These are phyloP conservation scores for Oncorhynchus masou DNA, from an alignment of 2,113 vertebrate genomes.

Conservation along the genomic window DNA sequence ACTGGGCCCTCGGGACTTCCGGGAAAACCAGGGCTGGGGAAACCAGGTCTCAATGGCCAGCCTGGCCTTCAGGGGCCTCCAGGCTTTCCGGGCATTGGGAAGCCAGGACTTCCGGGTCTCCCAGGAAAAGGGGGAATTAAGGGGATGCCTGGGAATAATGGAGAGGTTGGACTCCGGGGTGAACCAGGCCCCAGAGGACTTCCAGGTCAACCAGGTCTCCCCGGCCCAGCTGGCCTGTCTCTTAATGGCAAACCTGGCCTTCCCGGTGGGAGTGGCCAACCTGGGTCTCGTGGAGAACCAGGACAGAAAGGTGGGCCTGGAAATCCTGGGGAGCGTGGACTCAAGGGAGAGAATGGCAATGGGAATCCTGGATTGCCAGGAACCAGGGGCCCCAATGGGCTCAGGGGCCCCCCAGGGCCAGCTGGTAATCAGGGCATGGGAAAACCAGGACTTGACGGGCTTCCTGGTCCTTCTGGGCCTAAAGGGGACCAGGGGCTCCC, in stretches of 20 bases:
- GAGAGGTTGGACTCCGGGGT: constrained; percentile 80
- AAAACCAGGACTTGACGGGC: constrained; percentile 85
- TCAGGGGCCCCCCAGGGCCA: constrained; percentile 77
- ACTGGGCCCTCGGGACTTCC: constrained; percentile 85
- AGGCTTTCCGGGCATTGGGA: constrained; percentile 90
- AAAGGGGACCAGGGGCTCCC: constrained; percentile 86
- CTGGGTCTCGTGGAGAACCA: constrained; percentile 86
- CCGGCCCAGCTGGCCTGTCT: constrained; percentile 90
- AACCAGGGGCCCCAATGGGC: constrained; percentile 80
- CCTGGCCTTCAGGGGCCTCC: constrained; percentile 87
- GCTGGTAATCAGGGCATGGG: constrained; percentile 80
- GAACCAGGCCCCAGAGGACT: constrained; percentile 87
- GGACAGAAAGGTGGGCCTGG: constrained; percentile 84
- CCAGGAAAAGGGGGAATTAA: constrained; percentile 90
- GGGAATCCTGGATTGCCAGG: constrained; percentile 86
- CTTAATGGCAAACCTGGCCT: constrained; percentile 93
- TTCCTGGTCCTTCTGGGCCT: constrained; percentile 80
- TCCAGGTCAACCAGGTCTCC: constrained; percentile 86
- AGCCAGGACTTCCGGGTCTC: constrained; percentile 90
- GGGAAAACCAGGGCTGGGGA: constrained; percentile 91
- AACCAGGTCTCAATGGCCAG: constrained; percentile 90
- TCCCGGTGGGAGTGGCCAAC: constrained; percentile 82
- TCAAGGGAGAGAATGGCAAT: constrained; percentile 89
- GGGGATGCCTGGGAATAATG: constrained; percentile 79
- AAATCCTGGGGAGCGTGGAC: constrained; percentile 83